Evolutionary conservation across 2,113 vertebrate species (phyloP).

Genomic region (Myiagra hebetior): DNA sequence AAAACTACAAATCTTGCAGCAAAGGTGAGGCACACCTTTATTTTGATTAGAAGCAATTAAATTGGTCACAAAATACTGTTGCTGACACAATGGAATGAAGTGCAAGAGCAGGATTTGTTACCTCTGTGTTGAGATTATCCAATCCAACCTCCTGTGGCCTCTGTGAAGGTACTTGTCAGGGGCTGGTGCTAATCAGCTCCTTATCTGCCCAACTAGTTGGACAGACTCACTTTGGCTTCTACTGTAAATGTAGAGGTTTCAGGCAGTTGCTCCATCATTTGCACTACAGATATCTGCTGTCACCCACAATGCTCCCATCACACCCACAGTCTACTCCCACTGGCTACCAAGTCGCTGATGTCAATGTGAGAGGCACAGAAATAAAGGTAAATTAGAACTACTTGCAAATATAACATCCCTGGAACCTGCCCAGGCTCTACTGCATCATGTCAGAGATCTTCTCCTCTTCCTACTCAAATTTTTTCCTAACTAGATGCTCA

Average conservation of each 20-base stretch:
- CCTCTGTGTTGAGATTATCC: background rate
- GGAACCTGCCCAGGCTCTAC: background rate
- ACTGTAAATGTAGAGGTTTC: background rate
- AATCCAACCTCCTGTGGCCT: background rate
- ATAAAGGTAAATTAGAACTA: background rate
- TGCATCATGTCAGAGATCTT: background rate
- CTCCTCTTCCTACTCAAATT: background rate
- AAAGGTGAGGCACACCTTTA: background rate
- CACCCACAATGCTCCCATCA: background rate
- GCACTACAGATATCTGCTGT: background rate
- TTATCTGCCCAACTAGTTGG: background rate
- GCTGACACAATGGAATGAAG: background rate
- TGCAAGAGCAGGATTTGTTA: background rate
- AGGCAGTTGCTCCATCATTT: slow-evolving; percentile 19
- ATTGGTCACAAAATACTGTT: background rate
- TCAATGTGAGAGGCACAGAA: slow-evolving; percentile 30
- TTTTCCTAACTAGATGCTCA: background rate
- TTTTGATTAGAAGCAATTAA: background rate
- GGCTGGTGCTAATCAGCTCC: background rate
- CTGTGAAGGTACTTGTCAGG: background rate
- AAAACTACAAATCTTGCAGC: background rate
- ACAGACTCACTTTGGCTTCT: background rate
- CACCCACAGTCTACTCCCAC: slow-evolving; percentile 6
- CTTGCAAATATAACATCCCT: background rate
- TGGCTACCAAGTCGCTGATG: background rate